A percentile compares a stretch with the other conserved stretches of the same genome.
phyloP scores from a whole-genome alignment of 2,113 vertebrate genomes.

The Dissostichus mawsoni region DNA sequence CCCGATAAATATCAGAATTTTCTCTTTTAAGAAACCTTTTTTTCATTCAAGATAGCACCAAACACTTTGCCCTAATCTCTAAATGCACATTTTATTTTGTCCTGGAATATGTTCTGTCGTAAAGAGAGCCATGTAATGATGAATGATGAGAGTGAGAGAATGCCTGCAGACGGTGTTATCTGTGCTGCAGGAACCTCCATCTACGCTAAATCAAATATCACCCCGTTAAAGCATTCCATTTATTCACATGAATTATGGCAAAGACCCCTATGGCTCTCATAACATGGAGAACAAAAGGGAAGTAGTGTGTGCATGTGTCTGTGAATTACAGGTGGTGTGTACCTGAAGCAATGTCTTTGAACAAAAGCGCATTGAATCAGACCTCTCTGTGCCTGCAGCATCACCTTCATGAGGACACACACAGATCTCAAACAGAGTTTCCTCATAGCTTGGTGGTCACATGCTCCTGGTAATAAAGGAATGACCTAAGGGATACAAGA shows the following conservation, averaged over 20 bases:
- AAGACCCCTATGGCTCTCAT: constrained; percentile 42
- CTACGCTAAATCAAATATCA: constrained; percentile 68
- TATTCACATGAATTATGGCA: constrained; percentile 69
- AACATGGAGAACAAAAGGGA: neutral
- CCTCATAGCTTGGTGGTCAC: constrained; percentile 13
- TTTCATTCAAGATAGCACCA: constrained; percentile 22
- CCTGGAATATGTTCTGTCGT: constrained; percentile 51
- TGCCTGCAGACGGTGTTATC: constrained; percentile 62
- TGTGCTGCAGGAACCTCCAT: constrained; percentile 53
- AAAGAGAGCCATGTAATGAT: constrained; percentile 58
- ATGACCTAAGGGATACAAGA: constrained; percentile 20
- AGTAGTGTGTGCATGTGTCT: neutral
- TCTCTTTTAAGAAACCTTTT: constrained; percentile 6
- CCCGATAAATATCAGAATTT: constrained; percentile 26
- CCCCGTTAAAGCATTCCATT: constrained; percentile 65
- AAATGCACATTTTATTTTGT: constrained; percentile 61
- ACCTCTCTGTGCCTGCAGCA: constrained; percentile 41
- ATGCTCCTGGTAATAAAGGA: constrained; percentile 7
- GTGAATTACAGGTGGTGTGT: constrained; percentile 47
- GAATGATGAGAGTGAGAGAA: constrained; percentile 48
- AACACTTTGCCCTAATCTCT: constrained; percentile 35
- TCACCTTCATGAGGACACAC: constrained; percentile 44
- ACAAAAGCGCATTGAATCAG: constrained; percentile 51
- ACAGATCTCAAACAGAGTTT: neutral
- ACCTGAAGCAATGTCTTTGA: constrained; percentile 53